Conservation (phyloP, 2,113 vertebrate species). For the Atherinomorus stipes region DNA sequence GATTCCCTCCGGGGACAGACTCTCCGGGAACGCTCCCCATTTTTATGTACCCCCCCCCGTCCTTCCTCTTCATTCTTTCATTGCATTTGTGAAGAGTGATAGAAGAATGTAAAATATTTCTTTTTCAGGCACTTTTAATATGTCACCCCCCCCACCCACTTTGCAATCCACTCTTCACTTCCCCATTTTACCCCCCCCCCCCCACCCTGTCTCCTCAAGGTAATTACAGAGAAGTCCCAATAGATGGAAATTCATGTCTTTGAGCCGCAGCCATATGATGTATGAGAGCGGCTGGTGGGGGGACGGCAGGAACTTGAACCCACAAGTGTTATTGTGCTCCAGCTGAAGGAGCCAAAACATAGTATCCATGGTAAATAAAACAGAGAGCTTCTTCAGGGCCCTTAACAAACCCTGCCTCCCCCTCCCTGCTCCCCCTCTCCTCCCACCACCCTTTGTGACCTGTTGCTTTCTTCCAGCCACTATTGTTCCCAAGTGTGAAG, state of each 20-base stretch:
- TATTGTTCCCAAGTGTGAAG: constrained; percentile 80
- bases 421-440: constrained; percentile 1
- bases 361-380: constrained; percentile 88
- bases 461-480: constrained; percentile 74
- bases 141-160: constrained; percentile 58
- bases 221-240: constrained; percentile 90
- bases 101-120: constrained; percentile 89
- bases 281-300: constrained; percentile 55
- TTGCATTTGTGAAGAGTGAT: constrained; percentile 84
- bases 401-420: constrained; percentile 43
- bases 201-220: constrained; percentile 79
- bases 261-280: constrained; percentile 69
- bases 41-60: constrained; percentile 59
- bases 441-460: constrained; percentile 56
- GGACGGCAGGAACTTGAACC: constrained; percentile 81
- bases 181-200: constrained; percentile 44
- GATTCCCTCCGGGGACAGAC: constrained; percentile 79
- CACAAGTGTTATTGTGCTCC: constrained; percentile 85
- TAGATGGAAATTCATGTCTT: constrained; percentile 84
- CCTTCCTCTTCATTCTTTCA: constrained; percentile 73
- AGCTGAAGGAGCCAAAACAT: constrained; percentile 82
- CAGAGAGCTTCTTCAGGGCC: constrained; percentile 71
- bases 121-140: constrained; percentile 86
- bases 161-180: constrained; percentile 59
- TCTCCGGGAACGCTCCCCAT: constrained; percentile 79